Evolutionary conservation across 1,140 invertebrate species (phyloP), one percentile per base, ranked within the genome.

Genomic region (Trichonephila clavipes): DNA sequence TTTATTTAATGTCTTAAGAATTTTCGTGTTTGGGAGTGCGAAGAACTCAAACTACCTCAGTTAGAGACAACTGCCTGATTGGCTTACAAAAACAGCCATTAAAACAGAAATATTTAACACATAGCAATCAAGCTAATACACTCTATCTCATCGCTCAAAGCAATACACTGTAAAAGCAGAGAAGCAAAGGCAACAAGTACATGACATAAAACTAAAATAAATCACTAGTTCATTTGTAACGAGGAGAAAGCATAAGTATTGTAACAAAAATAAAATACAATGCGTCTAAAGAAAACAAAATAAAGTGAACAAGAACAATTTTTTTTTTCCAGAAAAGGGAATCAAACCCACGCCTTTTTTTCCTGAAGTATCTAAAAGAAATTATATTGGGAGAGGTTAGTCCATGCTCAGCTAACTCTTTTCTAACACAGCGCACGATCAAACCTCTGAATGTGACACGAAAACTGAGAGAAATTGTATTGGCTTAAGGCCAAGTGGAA

Each of bases 401-500:
- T 40, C 24, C 40, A 7, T 34, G 62, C 62, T 69, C 51, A 44
- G 86, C 86, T 40, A 59, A 40, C 34, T 21, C 59, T 69, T 28
- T 88, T 72, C 24, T 34, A 51, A 88, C 64, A 44, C 87, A 88
- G 64, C 28, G 61, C 87, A 88, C 87, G 87, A 88, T 51, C 62
- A 34, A 69, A 88, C 12, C 44, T 21, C 64, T 51, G 87, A 88
- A 66, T 88, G 87, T 40, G 87, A 88, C 69, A 90, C 72, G 88
- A 90, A 59, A 69, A 40, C 28, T n/a, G 64, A 77, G 64, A 90
- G 44, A 90, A 72, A 90, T 90, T 90, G 81, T 81, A 77, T 90
- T 90, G 88, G 88, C 88, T 90, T 90, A 90, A 51, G 72, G 88
- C 88, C 88, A 90, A 90, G 87, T 88, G 64, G 87, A 88, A 88